phyloP scores from a whole-genome alignment of 2,113 vertebrate genomes.

The Pomatorhinus ruficollis region DNA sequence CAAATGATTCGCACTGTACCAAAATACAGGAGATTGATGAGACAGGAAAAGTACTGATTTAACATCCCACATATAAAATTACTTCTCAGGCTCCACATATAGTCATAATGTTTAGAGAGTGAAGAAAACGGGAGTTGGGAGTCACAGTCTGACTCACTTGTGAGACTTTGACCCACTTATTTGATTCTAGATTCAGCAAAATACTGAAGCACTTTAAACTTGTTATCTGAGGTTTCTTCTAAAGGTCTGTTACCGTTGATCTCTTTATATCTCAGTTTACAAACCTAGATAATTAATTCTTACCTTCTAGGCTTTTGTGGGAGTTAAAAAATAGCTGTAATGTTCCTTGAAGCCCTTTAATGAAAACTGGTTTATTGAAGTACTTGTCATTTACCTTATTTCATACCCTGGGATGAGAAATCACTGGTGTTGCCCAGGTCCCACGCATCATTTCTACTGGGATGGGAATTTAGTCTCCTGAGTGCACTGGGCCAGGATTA shows the following conservation, averaged over 20 bases:
- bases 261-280: slow-evolving; percentile 52
- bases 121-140: not conserved
- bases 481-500: not conserved
- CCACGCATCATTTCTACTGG: not conserved
- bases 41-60: slow-evolving; percentile 59
- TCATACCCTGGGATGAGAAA: not conserved
- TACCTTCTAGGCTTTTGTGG: slow-evolving; percentile 54
- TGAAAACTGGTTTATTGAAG: not conserved
- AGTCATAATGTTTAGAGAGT: slow-evolving; percentile 51
- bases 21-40: slow-evolving; percentile 57
- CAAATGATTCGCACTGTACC: slow-evolving; percentile 48
- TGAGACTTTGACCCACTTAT: slow-evolving; percentile 67
- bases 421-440: not conserved
- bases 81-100: slow-evolving; percentile 55
- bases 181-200: slow-evolving; percentile 63
- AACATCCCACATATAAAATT: slow-evolving; percentile 52
- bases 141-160: slow-evolving; percentile 53
- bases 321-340: slow-evolving; percentile 43
- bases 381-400: not conserved
- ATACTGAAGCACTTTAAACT: slow-evolving; percentile 58
- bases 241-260: slow-evolving; percentile 60
- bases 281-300: slow-evolving; percentile 49
- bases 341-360: slow-evolving; percentile 24
- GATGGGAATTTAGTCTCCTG: not conserved
- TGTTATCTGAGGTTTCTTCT: slow-evolving; percentile 54